Conservation (phyloP, 2,888 invertebrate genomes). For the Pristionchus mayeri region DNA sequence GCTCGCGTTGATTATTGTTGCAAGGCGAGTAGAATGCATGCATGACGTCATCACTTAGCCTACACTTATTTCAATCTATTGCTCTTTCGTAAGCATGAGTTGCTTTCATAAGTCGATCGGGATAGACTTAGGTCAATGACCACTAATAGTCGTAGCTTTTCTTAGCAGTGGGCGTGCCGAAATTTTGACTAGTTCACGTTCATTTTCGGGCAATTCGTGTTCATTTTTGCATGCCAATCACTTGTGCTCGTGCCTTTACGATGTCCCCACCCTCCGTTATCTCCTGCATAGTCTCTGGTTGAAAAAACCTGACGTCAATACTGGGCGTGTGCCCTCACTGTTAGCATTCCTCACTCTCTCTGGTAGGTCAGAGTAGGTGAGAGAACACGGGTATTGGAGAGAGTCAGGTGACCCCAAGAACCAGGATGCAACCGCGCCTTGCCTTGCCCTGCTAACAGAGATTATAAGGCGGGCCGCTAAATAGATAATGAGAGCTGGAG, state of each 20-base stretch:
- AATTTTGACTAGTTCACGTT: not conserved
- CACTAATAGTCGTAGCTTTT: not conserved
- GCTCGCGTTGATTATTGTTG: not conserved
- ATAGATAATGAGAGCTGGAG: not conserved
- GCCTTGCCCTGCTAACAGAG: too few species aligned
- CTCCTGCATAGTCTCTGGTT: not conserved
- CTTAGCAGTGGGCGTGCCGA: too few species aligned
- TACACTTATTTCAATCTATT: not conserved
- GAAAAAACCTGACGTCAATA: not conserved
- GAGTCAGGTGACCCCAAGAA: too few species aligned
- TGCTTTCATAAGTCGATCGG: not conserved
- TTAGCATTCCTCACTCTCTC: too few species aligned
- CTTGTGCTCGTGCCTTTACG: not conserved
- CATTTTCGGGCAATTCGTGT: not conserved
- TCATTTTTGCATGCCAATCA: conserved; percentile 13
- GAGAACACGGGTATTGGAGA: too few species aligned
- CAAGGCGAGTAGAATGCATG: not conserved
- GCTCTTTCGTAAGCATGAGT: not conserved
- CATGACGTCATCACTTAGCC: not conserved
- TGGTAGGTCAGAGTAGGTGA: too few species aligned
- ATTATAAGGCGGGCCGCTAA: not conserved
- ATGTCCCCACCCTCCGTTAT: conserved; percentile 1
- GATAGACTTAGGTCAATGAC: too few species aligned
- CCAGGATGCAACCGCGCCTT: not conserved
- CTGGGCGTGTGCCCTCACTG: not conserved